phyloP scores from a whole-genome alignment of 1,140 invertebrate species.

The Adelges cooleyi region DNA sequence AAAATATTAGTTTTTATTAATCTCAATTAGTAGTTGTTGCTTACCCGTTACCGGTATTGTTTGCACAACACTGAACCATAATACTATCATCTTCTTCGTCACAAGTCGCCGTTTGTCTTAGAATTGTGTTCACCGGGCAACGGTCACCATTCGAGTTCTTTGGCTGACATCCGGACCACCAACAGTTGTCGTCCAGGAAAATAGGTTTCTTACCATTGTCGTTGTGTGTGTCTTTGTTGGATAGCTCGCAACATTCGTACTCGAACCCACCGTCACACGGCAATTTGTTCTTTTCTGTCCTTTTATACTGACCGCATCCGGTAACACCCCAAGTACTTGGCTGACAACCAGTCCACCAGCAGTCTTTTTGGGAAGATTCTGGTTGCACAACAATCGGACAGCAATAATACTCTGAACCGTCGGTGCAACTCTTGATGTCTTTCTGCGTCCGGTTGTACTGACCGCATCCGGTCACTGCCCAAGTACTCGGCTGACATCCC shows the following conservation, averaged over 20 bases:
- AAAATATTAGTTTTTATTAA: too few species aligned
- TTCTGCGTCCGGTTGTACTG: too few species aligned
- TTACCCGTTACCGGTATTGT: background rate
- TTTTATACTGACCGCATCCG: constrained; percentile 19
- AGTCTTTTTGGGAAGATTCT: too few species aligned
- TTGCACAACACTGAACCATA: background rate
- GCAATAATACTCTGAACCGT: too few species aligned
- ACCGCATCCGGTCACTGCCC: too few species aligned
- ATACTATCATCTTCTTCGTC: background rate
- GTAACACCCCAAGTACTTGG: constrained; percentile 9
- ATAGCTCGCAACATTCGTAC: background rate
- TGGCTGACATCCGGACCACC: background rate
- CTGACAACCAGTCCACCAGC: constrained; percentile 26
- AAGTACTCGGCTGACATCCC: too few species aligned
- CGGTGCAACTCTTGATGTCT: too few species aligned
- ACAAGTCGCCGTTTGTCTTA: background rate
- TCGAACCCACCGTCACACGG: constrained; percentile 7
- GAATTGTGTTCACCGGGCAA: background rate
- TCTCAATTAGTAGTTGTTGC: too few species aligned
- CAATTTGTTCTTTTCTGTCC: background rate
- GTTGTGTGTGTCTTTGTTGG: background rate
- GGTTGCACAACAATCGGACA: too few species aligned
- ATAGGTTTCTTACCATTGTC: background rate
- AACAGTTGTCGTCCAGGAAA: background rate
- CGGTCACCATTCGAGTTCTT: background rate